Evolutionary conservation across 2,113 vertebrate species (phyloP), one percentile per base, ranked within the genome.

Genomic region (Chaetodon trifascialis): DNA sequence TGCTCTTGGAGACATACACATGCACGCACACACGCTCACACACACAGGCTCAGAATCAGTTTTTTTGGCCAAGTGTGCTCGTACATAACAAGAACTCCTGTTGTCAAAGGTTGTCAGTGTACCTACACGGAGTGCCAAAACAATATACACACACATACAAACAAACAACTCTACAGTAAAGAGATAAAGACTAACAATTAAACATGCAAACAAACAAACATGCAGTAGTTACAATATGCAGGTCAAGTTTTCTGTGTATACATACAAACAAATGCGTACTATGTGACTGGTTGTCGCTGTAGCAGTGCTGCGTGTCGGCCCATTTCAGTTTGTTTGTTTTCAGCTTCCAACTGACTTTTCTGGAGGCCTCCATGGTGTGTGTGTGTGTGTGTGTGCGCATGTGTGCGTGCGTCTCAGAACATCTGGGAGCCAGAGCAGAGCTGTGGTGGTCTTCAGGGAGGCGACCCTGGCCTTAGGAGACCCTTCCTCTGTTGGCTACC

Each of bases 371-470:
- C 65, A 11, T 55, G 12, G 21, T n/a, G 21, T 76, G 34, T 54
- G 9, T 40, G 62, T 52, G 62, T 52, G 51, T 75, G 42, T 69
- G 54, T 65, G 17, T 74, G 52, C 69, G 67, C 80, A 67, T 75
- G 47, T 55, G 25, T 42, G 47, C 49, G 25, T 42, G 63, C 69
- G 73, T 83, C 70, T 95, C 70, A 59, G 86, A 95, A 96, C 96
- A 96, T 97, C 95, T 97, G 96, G 95, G 94, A 89, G 92, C 91
- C 92, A 93, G 95, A 94, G 94, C 95, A 92, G 93, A 68, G 79
- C 72, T 68, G 90, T 93, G 95, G 95, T 96, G 96, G 96, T 96
- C 96, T 93, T 89, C 94, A 91, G 94, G 91, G 92, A 66, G 83
- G 86, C 94, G 95, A 96, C 95, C 93, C 88, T 91, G 92, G 92